A percentile compares a stretch with the other conserved stretches of the same genome.
Evolutionary conservation across 37 sponge, comb jelly and placozoan species (phyloP).

Genomic region (Halisarca cf. caerulea): DNA sequence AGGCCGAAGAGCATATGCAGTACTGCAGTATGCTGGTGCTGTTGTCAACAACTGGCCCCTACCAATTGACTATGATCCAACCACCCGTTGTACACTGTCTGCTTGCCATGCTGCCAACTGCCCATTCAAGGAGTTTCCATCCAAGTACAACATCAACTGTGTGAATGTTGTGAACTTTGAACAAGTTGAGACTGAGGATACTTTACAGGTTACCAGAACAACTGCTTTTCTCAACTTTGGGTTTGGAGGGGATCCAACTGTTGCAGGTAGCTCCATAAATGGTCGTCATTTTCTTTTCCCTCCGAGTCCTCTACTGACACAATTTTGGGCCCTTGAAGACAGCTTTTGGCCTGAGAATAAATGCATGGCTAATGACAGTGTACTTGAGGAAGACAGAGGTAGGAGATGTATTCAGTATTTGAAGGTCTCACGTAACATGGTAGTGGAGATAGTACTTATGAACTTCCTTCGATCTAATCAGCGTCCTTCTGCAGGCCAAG

Average conservation of each 20-base stretch:
- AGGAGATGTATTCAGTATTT: neutral
- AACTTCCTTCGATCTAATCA: neutral
- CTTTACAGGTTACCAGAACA: neutral
- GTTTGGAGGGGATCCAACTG: slow-evolving; percentile 57
- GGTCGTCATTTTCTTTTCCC: slow-evolving; percentile 68
- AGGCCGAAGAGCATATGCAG: neutral
- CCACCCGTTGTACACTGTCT: neutral
- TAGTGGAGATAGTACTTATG: slow-evolving; percentile 11
- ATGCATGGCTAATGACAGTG: neutral
- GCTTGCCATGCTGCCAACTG: slow-evolving; percentile 72
- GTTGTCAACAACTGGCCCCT: neutral
- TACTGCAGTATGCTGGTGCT: neutral
- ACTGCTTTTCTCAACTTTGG: slow-evolving; percentile 76
- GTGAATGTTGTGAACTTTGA: slow-evolving; percentile 35
- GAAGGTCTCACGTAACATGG: too few relatives aligned
- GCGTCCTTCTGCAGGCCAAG: neutral
- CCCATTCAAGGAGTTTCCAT: slow-evolving; percentile 52
- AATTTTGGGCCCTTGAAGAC: neutral
- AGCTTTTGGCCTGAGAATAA: neutral
- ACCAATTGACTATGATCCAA: neutral
- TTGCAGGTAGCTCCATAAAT: slow-evolving; percentile 52
- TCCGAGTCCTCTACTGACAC: slow-evolving; percentile 27
- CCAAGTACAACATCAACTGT: slow-evolving; percentile 41
- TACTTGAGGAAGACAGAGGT: neutral
- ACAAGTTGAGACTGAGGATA: neutral